Conservation (phyloP, 2,888 invertebrate species). For the Matsumyia berberina region DNA sequence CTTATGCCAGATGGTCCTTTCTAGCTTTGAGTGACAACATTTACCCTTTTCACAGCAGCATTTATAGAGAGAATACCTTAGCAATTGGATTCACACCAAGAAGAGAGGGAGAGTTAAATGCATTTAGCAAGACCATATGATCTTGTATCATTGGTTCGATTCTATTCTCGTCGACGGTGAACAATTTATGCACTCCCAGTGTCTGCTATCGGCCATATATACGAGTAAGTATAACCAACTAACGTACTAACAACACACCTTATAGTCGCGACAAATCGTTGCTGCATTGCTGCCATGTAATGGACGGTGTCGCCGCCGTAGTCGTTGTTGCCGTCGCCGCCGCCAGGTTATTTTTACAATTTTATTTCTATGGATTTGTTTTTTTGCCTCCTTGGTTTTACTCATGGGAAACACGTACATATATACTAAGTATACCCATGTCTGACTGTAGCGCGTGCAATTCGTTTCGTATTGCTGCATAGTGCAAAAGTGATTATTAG, state of each 20-base stretch:
- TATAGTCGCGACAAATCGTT: conserved; percentile 74
- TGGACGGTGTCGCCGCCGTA: conserved; percentile 58
- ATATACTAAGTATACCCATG: conserved; percentile 15
- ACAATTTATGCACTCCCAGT: conserved; percentile 55
- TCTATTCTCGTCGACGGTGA: conserved; percentile 60
- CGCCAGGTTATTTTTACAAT: conserved; percentile 66
- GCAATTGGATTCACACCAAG: conserved; percentile 37
- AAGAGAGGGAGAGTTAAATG: conserved; percentile 51
- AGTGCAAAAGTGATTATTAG: conserved; percentile 52
- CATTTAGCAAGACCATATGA: conserved; percentile 4
- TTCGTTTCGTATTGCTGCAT: conserved; percentile 42
- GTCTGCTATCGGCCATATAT: conserved; percentile 32
- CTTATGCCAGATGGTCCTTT: conserved; percentile 48
- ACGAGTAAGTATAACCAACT: conserved; percentile 36
- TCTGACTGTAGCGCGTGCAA: conserved; percentile 56
- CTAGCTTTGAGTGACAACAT: conserved; percentile 36
- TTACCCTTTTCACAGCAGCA: conserved; percentile 32
- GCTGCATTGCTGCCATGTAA: conserved; percentile 71
- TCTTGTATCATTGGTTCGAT: conserved; percentile 23
- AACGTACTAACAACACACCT: conserved; percentile 67
- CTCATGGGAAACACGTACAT: conserved; percentile 20
- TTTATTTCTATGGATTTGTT: conserved; percentile 37
- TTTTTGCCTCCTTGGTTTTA: conserved; percentile 38
- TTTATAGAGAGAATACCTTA: not conserved
- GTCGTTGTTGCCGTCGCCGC: conserved; percentile 40